Conservation (phyloP, 2,797 vertebrate species). For the Alcedo quadribrachys region DNA sequence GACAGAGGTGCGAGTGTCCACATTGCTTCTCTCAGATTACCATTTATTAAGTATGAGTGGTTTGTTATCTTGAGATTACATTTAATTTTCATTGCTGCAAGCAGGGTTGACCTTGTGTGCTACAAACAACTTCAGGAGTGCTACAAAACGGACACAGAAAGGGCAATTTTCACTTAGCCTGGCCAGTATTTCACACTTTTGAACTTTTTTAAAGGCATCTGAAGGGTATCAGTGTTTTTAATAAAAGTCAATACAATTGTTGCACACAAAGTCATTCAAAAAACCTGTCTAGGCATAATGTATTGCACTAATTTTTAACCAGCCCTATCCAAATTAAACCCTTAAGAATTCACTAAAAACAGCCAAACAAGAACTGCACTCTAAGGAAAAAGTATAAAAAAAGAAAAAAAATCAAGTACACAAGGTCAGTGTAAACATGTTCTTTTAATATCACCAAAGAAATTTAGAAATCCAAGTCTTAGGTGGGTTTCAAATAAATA, state of each 20-base stretch:
- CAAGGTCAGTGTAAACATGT: slow-evolving; percentile 51
- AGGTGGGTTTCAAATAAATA: slow-evolving; percentile 71
- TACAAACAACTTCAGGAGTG: not conserved
- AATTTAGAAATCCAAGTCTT: slow-evolving; percentile 37
- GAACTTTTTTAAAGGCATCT: not conserved
- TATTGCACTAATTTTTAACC: not conserved
- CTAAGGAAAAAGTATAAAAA: not conserved
- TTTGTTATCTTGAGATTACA: not conserved
- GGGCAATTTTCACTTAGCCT: not conserved
- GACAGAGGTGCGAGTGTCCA: not conserved
- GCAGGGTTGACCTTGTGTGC: not conserved
- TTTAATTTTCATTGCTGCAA: not conserved
- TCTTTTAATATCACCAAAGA: slow-evolving; percentile 67
- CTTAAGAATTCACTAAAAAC: not conserved
- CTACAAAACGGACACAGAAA: not conserved
- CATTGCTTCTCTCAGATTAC: not conserved
- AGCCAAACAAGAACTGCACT: not conserved
- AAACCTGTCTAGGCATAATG: not conserved
- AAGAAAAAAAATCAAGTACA: not conserved
- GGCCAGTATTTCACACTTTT: not conserved
- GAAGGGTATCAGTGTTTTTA: not conserved
- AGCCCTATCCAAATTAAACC: not conserved
- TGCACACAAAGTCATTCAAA: not conserved
- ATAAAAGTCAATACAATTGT: not conserved
- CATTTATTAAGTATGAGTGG: not conserved